phyloP scores from a whole-genome alignment of 1,140 invertebrate species.

The Ctenoplectra terminalis region DNA sequence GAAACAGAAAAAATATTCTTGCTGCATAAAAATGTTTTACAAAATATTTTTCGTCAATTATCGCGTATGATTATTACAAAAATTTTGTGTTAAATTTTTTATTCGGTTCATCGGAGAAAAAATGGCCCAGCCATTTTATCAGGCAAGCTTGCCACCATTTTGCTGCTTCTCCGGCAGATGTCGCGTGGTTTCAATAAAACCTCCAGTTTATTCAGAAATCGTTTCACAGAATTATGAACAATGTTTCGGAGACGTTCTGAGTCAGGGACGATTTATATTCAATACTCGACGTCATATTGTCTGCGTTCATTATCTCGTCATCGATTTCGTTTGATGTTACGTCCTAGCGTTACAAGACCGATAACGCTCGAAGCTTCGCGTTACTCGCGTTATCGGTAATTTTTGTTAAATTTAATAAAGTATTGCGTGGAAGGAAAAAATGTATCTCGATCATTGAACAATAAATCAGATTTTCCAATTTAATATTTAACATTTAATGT shows the following conservation, averaged over 20 bases:
- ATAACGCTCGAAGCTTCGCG: constrained; percentile 16
- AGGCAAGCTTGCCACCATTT: constrained; percentile 27
- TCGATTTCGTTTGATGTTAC: constrained; percentile 52
- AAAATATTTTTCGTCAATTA: too few relatives aligned
- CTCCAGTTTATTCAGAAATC: background rate
- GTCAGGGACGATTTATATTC: constrained; percentile 39
- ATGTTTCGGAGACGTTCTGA: background rate
- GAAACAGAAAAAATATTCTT: background rate
- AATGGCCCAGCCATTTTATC: constrained; percentile 33
- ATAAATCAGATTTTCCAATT: background rate
- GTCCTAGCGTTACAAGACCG: constrained; percentile 41
- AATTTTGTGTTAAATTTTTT: background rate
- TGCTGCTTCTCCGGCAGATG: constrained; percentile 40
- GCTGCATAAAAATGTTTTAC: too few relatives aligned
- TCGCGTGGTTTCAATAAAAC: constrained; percentile 40
- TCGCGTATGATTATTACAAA: too few relatives aligned
- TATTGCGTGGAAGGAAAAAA: background rate
- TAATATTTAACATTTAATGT: background rate
- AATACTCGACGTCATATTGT: constrained; percentile 32
- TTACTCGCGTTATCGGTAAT: constrained; percentile 31
- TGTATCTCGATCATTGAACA: background rate
- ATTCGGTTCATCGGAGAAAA: background rate
- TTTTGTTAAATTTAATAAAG: background rate
- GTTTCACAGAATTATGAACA: constrained; percentile 2
- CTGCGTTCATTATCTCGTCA: constrained; percentile 46